phyloP scores from a whole-genome alignment of 2,888 invertebrate genomes.

The Iselma pallidipennis region DNA sequence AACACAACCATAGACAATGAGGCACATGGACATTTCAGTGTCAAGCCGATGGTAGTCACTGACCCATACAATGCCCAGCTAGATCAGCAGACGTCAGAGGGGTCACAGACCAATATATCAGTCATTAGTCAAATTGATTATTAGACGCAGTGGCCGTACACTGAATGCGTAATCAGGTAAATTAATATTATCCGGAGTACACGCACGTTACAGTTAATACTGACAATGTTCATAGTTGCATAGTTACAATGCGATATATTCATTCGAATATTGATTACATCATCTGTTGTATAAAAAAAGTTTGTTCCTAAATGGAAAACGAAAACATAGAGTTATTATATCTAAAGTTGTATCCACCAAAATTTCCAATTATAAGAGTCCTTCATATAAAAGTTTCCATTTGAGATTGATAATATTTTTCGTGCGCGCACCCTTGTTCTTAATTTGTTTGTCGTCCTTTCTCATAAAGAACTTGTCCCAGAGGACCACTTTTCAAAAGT shows the following conservation, averaged over 20 bases:
- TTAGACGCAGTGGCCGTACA: constrained; percentile 33
- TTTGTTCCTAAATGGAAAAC: no score
- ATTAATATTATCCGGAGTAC: constrained; percentile 39
- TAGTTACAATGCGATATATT: no score
- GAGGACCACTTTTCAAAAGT: not conserved
- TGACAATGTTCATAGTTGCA: no score
- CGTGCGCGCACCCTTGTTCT: not conserved
- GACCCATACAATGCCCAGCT: constrained; percentile 10
- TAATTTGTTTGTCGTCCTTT: not conserved
- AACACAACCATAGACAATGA: not conserved
- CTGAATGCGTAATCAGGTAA: constrained; percentile 37
- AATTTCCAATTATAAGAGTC: not conserved
- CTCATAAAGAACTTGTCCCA: not conserved
- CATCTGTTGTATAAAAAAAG: no score
- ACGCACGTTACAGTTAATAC: constrained; percentile 9
- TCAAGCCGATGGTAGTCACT: constrained; percentile 10
- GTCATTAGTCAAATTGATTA: constrained; percentile 40
- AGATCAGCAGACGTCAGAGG: constrained; percentile 14
- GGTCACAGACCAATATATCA: constrained; percentile 29
- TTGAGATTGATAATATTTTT: constrained; percentile 2
- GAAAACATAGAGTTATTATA: not conserved
- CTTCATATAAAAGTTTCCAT: not conserved
- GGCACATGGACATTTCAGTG: constrained; percentile 7
- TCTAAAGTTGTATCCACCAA: not conserved
- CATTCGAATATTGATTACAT: no score